Evolutionary conservation across 2,797 vertebrate species (phyloP), one percentile per base, ranked within the genome.

Genomic region (Chelon labrosus): DNA sequence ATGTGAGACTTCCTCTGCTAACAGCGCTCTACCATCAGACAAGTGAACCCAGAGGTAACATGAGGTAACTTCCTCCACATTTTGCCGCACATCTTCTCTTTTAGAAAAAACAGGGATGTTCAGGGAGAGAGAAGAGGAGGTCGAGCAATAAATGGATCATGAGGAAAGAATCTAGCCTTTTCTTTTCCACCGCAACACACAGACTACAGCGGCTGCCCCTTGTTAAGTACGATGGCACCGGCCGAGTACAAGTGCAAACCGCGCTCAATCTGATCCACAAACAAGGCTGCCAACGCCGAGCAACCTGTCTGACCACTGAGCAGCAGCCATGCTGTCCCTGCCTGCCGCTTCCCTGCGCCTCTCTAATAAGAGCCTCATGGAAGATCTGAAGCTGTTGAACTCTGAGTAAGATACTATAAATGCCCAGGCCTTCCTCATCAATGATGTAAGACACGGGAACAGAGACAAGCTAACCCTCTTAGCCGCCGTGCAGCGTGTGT

Each of bases 381-480:
- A 85, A n/a, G 81, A 80, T 71, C 63, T 67, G 58, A 59, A 79
- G 79, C 71, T 64, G 50, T 70, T 79, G 70, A 83, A 65, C 82
- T 84, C 80, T 75, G 86, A 87, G 81, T 63, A 77, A 73, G 81
- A 82, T 71, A 79, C 86, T 88, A 89, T 91, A 92, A 91, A 92
- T 91, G 89, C 87, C 81, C 81, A 66, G 88, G 86, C 79, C 89
- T 78, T 83, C 77, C 76, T 92, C 91, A 94, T 94, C 88, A 94
- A 93, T 92, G 91, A 94, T 94, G 91, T 78, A 94, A 73, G 75
- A 85, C 67, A 82, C 38, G 51, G 84, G 91, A 87, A 90, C 77
- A 91, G 88, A 91, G 90, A 94, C 93, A 94, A 90, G 91, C 87
- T 84, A 90, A 92, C 83, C 89, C 93, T 94, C 91, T 94, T 91